These are phyloP conservation scores for Merops nubicus DNA, from an alignment of 2,113 vertebrate species.

Conservation along the genomic window DNA sequence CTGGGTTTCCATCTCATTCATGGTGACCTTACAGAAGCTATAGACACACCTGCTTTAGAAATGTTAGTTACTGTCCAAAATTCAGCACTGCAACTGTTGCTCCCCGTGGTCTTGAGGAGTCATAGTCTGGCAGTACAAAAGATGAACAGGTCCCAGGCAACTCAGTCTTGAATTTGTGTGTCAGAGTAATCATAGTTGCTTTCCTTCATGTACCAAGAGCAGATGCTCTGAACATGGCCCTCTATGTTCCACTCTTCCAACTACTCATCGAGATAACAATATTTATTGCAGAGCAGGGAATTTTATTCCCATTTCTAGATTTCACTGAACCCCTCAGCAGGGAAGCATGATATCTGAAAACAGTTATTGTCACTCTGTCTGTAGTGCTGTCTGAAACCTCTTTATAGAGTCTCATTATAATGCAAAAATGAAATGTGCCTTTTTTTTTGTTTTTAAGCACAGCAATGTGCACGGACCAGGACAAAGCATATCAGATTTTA, in stretches of 20 bases:
- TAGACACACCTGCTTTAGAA: background rate
- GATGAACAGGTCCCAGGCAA: background rate
- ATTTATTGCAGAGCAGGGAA: background rate
- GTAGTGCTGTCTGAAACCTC: background rate
- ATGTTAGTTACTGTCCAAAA: background rate
- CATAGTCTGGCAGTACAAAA: background rate
- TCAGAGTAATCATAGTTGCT: background rate
- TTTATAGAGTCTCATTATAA: background rate
- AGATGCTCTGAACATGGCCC: background rate
- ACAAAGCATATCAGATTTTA: background rate
- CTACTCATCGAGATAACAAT: background rate
- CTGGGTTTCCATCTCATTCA: background rate
- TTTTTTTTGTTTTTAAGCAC: background rate
- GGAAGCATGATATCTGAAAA: background rate
- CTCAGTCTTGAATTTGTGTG: background rate
- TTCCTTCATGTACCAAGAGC: background rate
- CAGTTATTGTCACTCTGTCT: background rate
- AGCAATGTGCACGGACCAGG: background rate
- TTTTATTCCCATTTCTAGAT: background rate
- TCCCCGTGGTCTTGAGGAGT: background rate
- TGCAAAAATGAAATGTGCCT: background rate
- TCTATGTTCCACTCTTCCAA: background rate
- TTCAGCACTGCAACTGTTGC: background rate
- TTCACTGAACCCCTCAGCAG: background rate
- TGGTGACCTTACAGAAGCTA: background rate